A percentile compares a stretch with the other conserved stretches of the same genome.
These are phyloP conservation scores for Ploceus nigricollis DNA, from an alignment of 2,113 vertebrate genomes.

Conservation along the genomic window DNA sequence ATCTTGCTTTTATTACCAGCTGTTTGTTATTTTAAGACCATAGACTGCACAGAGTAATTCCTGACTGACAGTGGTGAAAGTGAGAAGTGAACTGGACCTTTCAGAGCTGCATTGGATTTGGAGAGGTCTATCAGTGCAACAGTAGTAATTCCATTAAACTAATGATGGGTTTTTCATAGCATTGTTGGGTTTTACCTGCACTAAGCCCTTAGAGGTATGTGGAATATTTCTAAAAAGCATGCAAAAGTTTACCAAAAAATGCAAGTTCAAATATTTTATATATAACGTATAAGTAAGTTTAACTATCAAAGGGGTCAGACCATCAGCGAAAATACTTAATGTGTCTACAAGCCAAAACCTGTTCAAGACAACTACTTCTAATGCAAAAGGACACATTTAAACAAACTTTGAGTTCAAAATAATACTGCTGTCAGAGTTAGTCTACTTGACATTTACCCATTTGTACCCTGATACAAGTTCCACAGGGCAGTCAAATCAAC, in stretches of 20 bases:
- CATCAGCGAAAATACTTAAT: not conserved
- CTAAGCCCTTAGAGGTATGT: not conserved
- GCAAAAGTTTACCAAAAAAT: not conserved
- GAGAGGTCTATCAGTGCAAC: not conserved
- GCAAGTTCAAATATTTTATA: not conserved
- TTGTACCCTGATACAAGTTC: not conserved
- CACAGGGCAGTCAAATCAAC: not conserved
- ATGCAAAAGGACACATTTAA: not conserved
- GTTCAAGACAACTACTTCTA: not conserved
- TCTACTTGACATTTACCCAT: not conserved
- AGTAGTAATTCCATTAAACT: not conserved
- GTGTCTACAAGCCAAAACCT: not conserved
- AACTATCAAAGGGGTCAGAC: not conserved
- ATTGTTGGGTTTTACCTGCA: not conserved
- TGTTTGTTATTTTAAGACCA: not conserved
- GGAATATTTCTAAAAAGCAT: not conserved
- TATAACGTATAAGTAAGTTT: not conserved
- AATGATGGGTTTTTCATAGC: not conserved
- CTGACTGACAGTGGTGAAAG: not conserved
- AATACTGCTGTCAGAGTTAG: not conserved
- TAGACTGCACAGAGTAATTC: not conserved
- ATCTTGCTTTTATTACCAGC: not conserved
- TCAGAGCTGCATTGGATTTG: not conserved
- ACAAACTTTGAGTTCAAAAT: not conserved
- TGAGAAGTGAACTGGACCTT: not conserved